Conservation (phyloP, 2,888 invertebrate genomes). For the Hypolimnas misippus region DNA sequence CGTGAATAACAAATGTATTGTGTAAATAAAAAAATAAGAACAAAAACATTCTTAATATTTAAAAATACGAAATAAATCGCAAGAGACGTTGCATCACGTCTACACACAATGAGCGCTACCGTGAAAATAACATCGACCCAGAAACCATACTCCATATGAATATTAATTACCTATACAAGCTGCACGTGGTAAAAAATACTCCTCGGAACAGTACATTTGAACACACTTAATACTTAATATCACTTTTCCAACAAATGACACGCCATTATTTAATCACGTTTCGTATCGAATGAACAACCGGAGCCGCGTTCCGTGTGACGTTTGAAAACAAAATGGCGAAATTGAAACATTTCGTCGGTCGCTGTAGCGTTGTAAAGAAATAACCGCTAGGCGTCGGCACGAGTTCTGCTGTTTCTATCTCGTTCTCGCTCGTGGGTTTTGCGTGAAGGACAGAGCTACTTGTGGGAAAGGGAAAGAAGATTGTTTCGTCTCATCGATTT, state of each 20-base stretch:
- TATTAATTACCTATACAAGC: conserved; percentile 27
- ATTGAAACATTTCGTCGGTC: conserved; percentile 41
- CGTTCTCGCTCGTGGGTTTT: conserved; percentile 22
- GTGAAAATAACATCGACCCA: conserved; percentile 16
- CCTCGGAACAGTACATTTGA: conserved; percentile 16
- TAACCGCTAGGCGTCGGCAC: conserved; percentile 30
- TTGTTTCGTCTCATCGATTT: conserved; percentile 22
- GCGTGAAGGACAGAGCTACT: not conserved
- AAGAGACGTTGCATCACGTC: conserved; percentile 11
- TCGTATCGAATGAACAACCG: conserved; percentile 30
- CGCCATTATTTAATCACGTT: conserved; percentile 41
- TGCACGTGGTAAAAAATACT: not conserved
- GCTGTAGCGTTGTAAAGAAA: conserved; percentile 35
- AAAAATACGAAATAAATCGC: not conserved
- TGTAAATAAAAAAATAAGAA: not conserved
- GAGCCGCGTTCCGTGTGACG: conserved; percentile 49
- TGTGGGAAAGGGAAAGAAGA: conserved; percentile 7
- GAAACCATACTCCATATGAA: not conserved
- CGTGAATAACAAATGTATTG: not conserved
- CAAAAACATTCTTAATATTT: not conserved
- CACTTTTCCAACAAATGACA: conserved; percentile 7
- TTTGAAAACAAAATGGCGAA: conserved; percentile 58
- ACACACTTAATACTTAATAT: conserved; percentile 14
- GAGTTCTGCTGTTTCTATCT: conserved; percentile 23
- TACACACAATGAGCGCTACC: conserved; percentile 4